Conservation (phyloP, 2,113 vertebrate genomes). For the Aleadryas rufinucha region DNA sequence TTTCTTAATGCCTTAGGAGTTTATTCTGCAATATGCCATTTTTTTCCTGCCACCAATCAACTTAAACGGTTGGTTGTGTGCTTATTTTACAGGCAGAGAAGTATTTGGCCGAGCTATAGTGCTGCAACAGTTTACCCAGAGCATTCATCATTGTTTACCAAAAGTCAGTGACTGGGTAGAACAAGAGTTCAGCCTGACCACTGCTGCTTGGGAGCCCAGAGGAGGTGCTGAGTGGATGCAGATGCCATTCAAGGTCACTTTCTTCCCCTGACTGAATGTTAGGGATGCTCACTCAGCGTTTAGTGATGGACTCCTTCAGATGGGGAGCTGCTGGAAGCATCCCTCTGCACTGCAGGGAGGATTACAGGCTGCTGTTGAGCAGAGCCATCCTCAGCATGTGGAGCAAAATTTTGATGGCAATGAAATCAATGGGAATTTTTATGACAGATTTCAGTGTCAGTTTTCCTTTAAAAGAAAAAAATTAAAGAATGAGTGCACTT, state of each 20-base stretch:
- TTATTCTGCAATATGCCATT: neutral
- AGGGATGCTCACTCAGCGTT: neutral
- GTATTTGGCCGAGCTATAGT: neutral
- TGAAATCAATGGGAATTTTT: neutral
- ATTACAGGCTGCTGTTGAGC: neutral
- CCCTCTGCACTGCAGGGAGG: neutral
- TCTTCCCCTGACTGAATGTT: neutral
- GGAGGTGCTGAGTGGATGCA: neutral
- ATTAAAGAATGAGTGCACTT: neutral
- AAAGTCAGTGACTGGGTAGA: neutral
- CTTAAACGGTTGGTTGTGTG: neutral
- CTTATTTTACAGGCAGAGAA: conserved; percentile 1
- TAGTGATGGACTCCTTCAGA: neutral
- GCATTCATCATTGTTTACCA: neutral
- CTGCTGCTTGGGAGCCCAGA: neutral
- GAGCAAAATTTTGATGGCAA: neutral
- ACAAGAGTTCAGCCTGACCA: neutral
- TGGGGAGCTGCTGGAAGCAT: neutral
- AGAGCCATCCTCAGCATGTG: neutral
- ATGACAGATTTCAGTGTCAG: neutral
- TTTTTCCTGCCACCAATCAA: neutral
- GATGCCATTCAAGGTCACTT: neutral
- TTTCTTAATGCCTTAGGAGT: neutral
- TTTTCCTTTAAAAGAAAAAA: neutral
- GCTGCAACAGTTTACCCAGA: neutral